Evolutionary conservation across 2,797 vertebrate species (phyloP), one percentile per base, ranked within the genome.

Genomic region (Oryzias sinensis): DNA sequence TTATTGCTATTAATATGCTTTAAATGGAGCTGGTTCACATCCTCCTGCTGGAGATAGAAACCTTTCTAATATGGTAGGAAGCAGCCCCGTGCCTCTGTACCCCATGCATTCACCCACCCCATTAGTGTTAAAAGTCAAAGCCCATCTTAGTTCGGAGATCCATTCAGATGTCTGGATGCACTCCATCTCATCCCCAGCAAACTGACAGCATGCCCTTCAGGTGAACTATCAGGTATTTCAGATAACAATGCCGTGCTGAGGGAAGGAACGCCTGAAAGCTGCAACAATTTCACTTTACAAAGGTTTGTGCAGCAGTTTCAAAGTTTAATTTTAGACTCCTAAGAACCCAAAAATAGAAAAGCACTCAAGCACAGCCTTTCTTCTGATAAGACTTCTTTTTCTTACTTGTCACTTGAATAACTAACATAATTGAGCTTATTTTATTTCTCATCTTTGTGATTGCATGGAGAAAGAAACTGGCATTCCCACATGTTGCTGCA

Each of bases 261-360:
- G 25, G 25, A 33, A 47, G 14, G 11, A 43, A 41, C 14, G 1
- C 46, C 17, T 43, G 7, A 20, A 56, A 51, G 33, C 43, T 6
- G n/a, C 25, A 40, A 49, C 3, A n/a, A 46, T 65, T 61, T 55
- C 48, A 59, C 53, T n/a, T 67, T 55, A 37, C 49, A 41, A 13
- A 49, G 22, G 24, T 33, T 48, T 43, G 2, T 25, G 24, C 68
- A 47, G 25, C 6, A 50, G 7, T 43, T 40, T 25, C 2, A 6
- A n/a, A 11, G 29, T 45, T 48, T 49, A 44, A 24, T 27, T 64
- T 48, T 27, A 48, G 41, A 45, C 3, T 14, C 8, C 20, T 33
- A 14, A 48, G 4, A 41, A 15, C 22, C 33, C 14, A 20, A 46
- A 45, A 67, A 18, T 45, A 45, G 56, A 60, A 46, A 45, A 22